Evolutionary conservation across 2,888 invertebrate species (phyloP).

Genomic region (Drosophila glabriapex): DNA sequence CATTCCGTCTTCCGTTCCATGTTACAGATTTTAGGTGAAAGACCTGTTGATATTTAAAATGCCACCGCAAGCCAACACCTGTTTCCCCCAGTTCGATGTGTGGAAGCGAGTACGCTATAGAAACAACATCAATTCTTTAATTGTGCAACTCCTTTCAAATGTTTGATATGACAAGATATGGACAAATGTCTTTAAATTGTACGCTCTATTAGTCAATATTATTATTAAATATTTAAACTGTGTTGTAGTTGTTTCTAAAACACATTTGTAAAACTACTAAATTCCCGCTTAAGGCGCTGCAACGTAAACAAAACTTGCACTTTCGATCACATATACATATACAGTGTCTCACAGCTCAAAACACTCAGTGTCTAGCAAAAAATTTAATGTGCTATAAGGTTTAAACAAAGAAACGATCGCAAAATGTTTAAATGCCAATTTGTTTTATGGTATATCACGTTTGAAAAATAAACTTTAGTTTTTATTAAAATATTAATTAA

Average conservation of each 20-base stretch:
- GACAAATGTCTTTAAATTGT: not conserved
- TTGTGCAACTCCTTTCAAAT: not conserved
- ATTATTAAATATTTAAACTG: not conserved
- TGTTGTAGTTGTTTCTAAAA: not conserved
- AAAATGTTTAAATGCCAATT: too few relatives aligned
- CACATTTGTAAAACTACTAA: not conserved
- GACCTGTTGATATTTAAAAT: conserved; percentile 69
- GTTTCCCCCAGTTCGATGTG: conserved; percentile 15
- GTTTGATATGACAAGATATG: not conserved
- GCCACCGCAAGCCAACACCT: conserved; percentile 39
- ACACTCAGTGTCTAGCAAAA: too few relatives aligned
- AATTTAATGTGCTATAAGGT: too few relatives aligned
- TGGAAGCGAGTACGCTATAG: conserved; percentile 40
- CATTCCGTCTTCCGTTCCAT: conserved; percentile 25
- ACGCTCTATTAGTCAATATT: not conserved
- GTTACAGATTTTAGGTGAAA: conserved; percentile 47
- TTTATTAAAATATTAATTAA: too few relatives aligned
- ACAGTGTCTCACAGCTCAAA: too few relatives aligned
- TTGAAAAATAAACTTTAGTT: too few relatives aligned
- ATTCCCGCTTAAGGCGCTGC: not conserved
- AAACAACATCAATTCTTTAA: conserved; percentile 9
- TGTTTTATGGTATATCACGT: too few relatives aligned
- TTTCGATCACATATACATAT: not conserved
- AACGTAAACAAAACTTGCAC: not conserved
- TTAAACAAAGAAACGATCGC: too few relatives aligned